Conservation (phyloP, 2,797 vertebrate genomes). For the Molossus alvarezi region DNA sequence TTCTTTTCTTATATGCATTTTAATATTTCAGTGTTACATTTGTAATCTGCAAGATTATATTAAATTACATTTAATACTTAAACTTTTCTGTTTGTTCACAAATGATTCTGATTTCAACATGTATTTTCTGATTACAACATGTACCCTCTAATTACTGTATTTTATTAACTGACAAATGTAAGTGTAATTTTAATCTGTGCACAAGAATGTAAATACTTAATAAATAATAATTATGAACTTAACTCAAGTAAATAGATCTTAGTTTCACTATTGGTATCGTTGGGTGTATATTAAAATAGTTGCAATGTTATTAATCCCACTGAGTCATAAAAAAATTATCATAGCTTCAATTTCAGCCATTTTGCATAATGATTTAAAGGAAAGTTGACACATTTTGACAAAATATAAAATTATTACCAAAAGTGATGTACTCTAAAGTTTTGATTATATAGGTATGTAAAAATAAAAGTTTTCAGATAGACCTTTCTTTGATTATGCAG, state of each 20-base stretch:
- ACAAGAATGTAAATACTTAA: slow-evolving; percentile 54
- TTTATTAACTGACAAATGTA: slow-evolving; percentile 49
- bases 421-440: not conserved
- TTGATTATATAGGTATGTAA: slow-evolving; percentile 37
- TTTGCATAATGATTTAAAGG: slow-evolving; percentile 72
- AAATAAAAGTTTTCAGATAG: slow-evolving; percentile 41
- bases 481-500: slow-evolving; percentile 59
- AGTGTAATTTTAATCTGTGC: slow-evolving; percentile 46
- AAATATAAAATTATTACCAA: slow-evolving; percentile 50
- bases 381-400: slow-evolving; percentile 62
- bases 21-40: slow-evolving; percentile 58
- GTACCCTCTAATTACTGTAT: not conserved
- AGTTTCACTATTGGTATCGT: slow-evolving; percentile 33
- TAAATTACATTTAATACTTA: slow-evolving; percentile 58
- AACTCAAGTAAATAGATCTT: slow-evolving; percentile 33
- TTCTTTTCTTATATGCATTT: slow-evolving; percentile 64
- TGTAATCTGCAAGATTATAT: slow-evolving; percentile 67
- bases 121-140: slow-evolving; percentile 49
- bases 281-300: slow-evolving; percentile 59
- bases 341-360: slow-evolving; percentile 47
- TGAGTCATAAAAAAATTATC: slow-evolving; percentile 38
- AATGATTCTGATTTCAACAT: slow-evolving; percentile 52
- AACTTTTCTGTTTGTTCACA: not conserved
- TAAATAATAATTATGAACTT: slow-evolving; percentile 16
- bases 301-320: slow-evolving; percentile 28